These are phyloP conservation scores for Chaenogobius annularis DNA, from an alignment of 2,113 vertebrate genomes.

Conservation along the genomic window DNA sequence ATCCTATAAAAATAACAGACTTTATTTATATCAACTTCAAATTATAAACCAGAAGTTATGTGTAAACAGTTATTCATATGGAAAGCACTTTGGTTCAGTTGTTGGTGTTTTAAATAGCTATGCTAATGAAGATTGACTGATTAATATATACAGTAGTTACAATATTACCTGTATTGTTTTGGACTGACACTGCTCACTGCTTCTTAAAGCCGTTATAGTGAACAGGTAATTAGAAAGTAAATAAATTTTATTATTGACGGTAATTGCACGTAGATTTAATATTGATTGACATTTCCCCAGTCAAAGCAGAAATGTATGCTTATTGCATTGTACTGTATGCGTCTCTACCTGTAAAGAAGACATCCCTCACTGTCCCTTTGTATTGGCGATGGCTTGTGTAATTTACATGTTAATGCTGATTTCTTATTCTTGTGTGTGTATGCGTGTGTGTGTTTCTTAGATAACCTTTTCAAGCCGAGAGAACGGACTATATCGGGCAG, in stretches of 20 bases:
- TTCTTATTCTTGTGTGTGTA: constrained; percentile 44
- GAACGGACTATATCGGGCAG: constrained; percentile 91
- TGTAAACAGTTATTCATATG: too few species aligned
- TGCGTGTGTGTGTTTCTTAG: constrained; percentile 69
- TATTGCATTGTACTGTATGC: not conserved
- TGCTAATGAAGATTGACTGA: not conserved
- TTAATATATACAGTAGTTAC: not conserved
- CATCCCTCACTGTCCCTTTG: constrained; percentile 48
- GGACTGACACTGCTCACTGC: not conserved
- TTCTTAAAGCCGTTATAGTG: not conserved
- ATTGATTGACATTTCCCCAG: not conserved
- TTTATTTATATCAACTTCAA: too few species aligned
- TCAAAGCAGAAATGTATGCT: not conserved
- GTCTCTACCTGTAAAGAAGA: constrained; percentile 22
- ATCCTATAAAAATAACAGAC: too few species aligned
- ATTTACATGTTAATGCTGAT: constrained; percentile 61
- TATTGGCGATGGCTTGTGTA: constrained; percentile 25
- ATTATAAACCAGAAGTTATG: too few species aligned
- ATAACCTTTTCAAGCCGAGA: constrained; percentile 95
- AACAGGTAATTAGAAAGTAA: not conserved
- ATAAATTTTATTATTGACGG: not conserved
- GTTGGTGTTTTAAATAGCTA: not conserved
- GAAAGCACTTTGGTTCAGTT: not conserved
- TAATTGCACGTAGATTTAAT: not conserved
- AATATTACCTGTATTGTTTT: not conserved